Conservation (phyloP, 1,140 invertebrate species). For the Drosophila tsacasi region DNA sequence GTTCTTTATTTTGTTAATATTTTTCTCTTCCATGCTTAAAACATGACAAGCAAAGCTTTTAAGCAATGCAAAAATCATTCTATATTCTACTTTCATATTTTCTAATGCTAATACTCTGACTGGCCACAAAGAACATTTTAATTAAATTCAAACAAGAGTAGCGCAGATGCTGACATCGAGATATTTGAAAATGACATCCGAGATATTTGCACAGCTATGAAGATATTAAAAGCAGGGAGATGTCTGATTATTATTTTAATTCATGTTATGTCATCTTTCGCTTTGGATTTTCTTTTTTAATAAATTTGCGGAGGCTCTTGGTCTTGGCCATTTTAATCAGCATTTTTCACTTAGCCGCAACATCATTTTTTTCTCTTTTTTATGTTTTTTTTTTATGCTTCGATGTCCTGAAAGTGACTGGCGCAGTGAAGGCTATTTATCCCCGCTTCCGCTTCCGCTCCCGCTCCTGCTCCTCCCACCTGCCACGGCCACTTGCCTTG, state of each 20-base stretch:
- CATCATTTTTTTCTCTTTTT: conserved; percentile 17
- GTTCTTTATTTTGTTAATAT: background rate
- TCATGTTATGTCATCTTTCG: conserved; percentile 27
- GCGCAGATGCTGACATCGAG: conserved; percentile 11
- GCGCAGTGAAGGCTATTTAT: conserved; percentile 37
- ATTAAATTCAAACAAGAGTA: conserved; percentile 28
- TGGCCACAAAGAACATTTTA: conserved; percentile 17
- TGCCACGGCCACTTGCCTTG: conserved; percentile 27
- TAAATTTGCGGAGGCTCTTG: conserved; percentile 24
- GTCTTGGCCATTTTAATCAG: conserved; percentile 54
- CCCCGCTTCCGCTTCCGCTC: conserved; percentile 3
- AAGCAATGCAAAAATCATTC: background rate
- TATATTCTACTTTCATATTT: background rate
- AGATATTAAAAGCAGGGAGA: conserved; percentile 24
- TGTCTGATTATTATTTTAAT: conserved; percentile 24
- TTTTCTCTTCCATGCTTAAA: background rate
- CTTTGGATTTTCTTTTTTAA: conserved; percentile 31
- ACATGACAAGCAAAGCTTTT: background rate
- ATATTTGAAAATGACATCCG: conserved; percentile 25
- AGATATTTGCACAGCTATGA: conserved; percentile 22
- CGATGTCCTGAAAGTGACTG: conserved; percentile 51
- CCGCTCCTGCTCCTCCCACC: conserved; percentile 6
- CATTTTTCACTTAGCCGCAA: conserved; percentile 54
- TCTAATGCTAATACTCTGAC: background rate
- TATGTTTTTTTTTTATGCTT: conserved; percentile 16